Percentiles rank a stretch among this genome's conserved stretches.
Evolutionary conservation across 64 coral and sea anemone genomes (phyloP).

Genomic region (Pachyseris speciosa): DNA sequence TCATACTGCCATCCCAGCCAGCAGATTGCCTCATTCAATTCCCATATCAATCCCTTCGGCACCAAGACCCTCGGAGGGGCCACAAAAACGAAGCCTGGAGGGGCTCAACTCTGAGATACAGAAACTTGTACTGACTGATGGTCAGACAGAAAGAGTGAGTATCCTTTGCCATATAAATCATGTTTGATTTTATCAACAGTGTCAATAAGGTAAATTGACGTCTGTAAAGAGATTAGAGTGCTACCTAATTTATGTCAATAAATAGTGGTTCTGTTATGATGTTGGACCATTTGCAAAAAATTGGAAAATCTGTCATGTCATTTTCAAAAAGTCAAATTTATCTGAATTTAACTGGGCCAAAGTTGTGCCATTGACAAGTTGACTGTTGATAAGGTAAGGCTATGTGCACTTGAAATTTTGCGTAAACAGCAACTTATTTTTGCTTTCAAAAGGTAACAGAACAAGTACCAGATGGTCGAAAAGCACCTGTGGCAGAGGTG

Average conservation of each 20-base stretch:
- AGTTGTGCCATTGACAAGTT: too few relatives aligned
- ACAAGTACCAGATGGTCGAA: constrained; percentile 82
- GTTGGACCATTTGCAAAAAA: constrained; percentile 31
- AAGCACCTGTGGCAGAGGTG: constrained; percentile 78
- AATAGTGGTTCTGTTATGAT: too few relatives aligned
- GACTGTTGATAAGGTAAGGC: too few relatives aligned
- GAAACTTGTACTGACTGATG: constrained; percentile 69
- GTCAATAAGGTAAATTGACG: too few relatives aligned
- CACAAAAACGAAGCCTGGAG: constrained; percentile 83
- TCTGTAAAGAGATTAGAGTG: too few relatives aligned
- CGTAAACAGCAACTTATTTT: not conserved
- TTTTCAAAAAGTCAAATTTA: too few relatives aligned
- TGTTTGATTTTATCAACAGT: too few relatives aligned
- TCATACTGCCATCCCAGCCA: constrained; percentile 77
- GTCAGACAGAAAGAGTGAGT: constrained; percentile 67
- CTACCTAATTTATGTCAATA: too few relatives aligned
- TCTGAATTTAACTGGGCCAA: too few relatives aligned
- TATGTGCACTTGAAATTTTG: too few relatives aligned
- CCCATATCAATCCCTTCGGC: constrained; percentile 91
- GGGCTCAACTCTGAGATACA: constrained; percentile 92
- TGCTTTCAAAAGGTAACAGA: constrained; percentile 10
- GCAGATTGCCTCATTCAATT: constrained; percentile 69
- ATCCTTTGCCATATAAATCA: too few relatives aligned
- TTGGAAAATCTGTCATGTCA: too few relatives aligned
- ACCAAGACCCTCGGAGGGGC: constrained; percentile 65